phyloP scores from a whole-genome alignment of 2,113 vertebrate species.

The Pomatorhinus ruficollis region DNA sequence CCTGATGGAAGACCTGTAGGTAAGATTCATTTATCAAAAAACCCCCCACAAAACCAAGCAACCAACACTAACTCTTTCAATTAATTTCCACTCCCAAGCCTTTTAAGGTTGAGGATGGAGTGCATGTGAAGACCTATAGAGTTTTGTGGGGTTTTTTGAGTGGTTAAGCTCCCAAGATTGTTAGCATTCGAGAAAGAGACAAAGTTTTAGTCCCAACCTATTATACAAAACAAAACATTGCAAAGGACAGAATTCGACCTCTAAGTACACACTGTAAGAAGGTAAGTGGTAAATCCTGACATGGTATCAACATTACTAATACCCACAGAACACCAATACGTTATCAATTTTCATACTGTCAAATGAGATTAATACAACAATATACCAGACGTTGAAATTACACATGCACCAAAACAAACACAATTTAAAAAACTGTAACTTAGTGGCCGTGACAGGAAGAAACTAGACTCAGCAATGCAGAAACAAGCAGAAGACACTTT shows the following conservation, averaged over 20 bases:
- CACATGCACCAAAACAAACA: background rate
- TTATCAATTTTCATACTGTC: background rate
- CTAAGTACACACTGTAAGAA: background rate
- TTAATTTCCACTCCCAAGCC: background rate
- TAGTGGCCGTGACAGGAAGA: background rate
- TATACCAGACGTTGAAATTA: background rate
- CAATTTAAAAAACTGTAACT: background rate
- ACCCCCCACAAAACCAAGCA: background rate
- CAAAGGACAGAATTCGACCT: background rate
- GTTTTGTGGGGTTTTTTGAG: background rate
- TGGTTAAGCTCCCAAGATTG: background rate
- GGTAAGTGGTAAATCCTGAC: background rate
- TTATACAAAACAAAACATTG: background rate
- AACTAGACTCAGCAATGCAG: background rate
- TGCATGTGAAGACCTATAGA: background rate
- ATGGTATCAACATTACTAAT: background rate
- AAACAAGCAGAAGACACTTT: background rate
- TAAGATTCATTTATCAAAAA: conserved; percentile 20
- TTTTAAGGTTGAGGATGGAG: background rate
- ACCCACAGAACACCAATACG: background rate
- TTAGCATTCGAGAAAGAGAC: background rate
- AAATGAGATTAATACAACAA: background rate
- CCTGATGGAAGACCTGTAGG: conserved; percentile 72
- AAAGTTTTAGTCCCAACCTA: background rate
- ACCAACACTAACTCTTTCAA: background rate